phyloP scores from a whole-genome alignment of 2,797 vertebrate species.

The Sebastes itinus region DNA sequence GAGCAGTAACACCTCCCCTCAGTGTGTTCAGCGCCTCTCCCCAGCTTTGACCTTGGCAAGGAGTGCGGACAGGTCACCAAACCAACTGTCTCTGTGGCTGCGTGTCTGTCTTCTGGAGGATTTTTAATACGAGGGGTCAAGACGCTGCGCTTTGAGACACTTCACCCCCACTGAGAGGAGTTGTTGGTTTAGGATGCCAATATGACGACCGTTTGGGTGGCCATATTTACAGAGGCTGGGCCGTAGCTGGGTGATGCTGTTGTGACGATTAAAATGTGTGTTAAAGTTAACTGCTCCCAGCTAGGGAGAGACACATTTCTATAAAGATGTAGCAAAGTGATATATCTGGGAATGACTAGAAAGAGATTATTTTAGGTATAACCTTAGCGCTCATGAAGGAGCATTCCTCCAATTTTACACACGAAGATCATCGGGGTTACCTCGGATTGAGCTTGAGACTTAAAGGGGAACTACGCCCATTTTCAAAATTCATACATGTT shows the following conservation, averaged over 20 bases:
- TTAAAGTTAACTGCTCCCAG: background rate
- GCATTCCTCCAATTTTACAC: background rate
- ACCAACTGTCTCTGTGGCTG: slow-evolving; percentile 76
- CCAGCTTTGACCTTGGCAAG: slow-evolving; percentile 83
- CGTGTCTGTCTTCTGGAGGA: slow-evolving; percentile 60
- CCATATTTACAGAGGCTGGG: slow-evolving; percentile 47
- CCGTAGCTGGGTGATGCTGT: background rate
- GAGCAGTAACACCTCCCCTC: slow-evolving; percentile 68
- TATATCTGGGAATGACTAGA: background rate
- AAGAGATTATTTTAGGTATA: background rate
- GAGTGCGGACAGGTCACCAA: slow-evolving; percentile 70
- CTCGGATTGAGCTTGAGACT: background rate
- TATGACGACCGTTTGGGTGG: slow-evolving; percentile 42
- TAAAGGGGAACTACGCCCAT: no score
- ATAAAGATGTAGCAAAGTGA: background rate
- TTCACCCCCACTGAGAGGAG: slow-evolving; percentile 43
- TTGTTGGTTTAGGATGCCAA: slow-evolving; percentile 53
- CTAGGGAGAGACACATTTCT: background rate
- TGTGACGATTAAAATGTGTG: background rate
- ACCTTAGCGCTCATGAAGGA: no score
- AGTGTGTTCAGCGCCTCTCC: slow-evolving; percentile 63
- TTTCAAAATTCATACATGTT: no score
- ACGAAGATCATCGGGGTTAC: background rate
- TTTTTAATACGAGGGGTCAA: slow-evolving; percentile 69
- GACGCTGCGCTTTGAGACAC: slow-evolving; percentile 37